Conservation (phyloP, 2,113 vertebrate species). For the Hemichromis elongatus region DNA sequence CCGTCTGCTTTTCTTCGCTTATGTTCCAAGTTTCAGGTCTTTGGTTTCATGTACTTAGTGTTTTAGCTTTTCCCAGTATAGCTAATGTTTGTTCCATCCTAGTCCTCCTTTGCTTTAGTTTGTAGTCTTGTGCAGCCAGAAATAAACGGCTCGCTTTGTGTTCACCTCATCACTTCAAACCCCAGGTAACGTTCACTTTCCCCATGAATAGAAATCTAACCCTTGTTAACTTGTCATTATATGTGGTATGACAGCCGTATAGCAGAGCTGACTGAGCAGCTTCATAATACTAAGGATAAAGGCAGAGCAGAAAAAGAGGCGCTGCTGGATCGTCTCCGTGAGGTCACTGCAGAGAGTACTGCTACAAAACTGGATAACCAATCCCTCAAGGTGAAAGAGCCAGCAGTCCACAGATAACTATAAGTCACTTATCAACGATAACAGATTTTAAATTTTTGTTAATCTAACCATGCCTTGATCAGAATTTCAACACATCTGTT, state of each 20-base stretch:
- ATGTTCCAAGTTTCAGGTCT: background rate
- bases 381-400: conserved; percentile 77
- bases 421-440: background rate
- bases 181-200: too few relatives aligned
- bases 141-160: background rate
- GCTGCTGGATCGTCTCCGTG: conserved; percentile 76
- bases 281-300: conserved; percentile 75
- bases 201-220: background rate
- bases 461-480: background rate
- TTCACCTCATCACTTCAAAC: background rate
- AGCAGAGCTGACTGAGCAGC: conserved; percentile 77
- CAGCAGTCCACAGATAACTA: background rate
- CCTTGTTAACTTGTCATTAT: background rate
- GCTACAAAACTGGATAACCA: conserved; percentile 81
- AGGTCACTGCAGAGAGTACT: conserved; percentile 71
- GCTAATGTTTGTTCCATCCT: background rate
- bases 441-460: background rate
- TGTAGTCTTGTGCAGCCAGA: background rate
- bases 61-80: background rate
- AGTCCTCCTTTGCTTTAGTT: background rate
- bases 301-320: conserved; percentile 71
- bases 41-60: background rate
- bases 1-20: background rate
- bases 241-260: conserved; percentile 72
- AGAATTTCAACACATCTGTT: background rate